Base-by-base conservation (phyloP, 2,113 vertebrate species). In the Oreochromis niloticus region DNA sequence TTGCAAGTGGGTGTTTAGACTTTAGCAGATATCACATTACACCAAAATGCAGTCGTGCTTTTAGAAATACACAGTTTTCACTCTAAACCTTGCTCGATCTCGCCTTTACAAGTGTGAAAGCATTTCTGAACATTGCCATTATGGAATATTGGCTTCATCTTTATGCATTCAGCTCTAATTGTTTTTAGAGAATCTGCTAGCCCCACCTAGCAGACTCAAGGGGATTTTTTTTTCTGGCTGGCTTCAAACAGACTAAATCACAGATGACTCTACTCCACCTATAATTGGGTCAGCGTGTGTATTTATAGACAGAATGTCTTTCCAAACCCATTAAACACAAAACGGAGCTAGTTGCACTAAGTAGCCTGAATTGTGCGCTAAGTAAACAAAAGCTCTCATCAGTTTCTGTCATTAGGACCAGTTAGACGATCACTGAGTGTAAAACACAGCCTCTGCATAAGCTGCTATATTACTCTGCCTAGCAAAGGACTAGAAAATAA, bases 211-310 rank as follows among this genome's bases (percentile, higher is more conserved):
- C 36, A 71, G 22, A n/a, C 88, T 83, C 84, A 4, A 86, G 87
- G 66, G 86, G 61, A 80, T 83, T 86, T 85, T 81, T 73, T 85
- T 83, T 90, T 90, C 89, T 91, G 84, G 84, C 89, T 68, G 82
- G 39, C 89, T 92, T 92, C 80, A 92, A 91, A 90, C 84, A 87
- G 84, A 86, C 81, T 61, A 93, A 94, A 92, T 94, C 89, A 92
- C 89, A 91, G 82, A 91, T 92, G 93, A 92, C 86, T 92, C 27
- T 68, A 87, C 90, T 89, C 91, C 89, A 89, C 89, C 92, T 94
- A 95, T 93, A 95, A 95, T 94, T 95, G 87, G 95, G 91, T 92
- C 92, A 93, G 87, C 36, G 55, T 91, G 87, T 88, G 83, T 96
- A 95, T 96, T 94, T 93, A 92, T 95, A 95, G 93, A 82, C 63